These are phyloP conservation scores for Athalia cordata DNA, from an alignment of 2,888 invertebrate genomes.

Conservation along the genomic window DNA sequence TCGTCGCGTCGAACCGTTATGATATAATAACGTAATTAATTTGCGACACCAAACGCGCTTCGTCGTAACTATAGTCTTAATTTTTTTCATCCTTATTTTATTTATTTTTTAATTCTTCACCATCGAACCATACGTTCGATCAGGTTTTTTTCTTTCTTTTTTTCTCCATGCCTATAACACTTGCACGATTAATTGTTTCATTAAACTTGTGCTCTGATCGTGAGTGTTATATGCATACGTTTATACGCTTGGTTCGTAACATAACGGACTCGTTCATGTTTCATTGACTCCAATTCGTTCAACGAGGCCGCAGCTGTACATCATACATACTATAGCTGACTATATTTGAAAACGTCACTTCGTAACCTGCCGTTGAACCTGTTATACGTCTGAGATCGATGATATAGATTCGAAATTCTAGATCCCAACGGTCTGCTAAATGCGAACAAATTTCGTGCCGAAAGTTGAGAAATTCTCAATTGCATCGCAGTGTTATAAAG, in stretches of 20 bases:
- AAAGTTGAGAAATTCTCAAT: too few species aligned
- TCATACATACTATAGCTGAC: not conserved
- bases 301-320: not conserved
- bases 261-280: constrained; percentile 42
- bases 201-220: constrained; percentile 38
- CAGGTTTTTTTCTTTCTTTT: not conserved
- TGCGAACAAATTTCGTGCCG: too few species aligned
- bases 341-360: too few species aligned
- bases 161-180: not conserved
- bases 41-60: not conserved
- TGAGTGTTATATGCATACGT: not conserved
- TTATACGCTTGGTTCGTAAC: constrained; percentile 12
- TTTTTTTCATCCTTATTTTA: not conserved
- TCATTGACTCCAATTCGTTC: constrained; percentile 39
- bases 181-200: constrained; percentile 30
- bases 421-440: too few species aligned
- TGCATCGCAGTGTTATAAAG: too few species aligned
- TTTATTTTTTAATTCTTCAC: not conserved
- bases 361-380: too few species aligned
- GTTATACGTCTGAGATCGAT: not conserved
- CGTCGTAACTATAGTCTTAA: not conserved
- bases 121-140: not conserved
- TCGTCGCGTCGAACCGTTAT: not conserved
- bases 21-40: not conserved
- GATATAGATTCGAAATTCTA: not conserved